phyloP scores from a whole-genome alignment of 2,888 invertebrate genomes.

The Omphaloscelis lunosa region DNA sequence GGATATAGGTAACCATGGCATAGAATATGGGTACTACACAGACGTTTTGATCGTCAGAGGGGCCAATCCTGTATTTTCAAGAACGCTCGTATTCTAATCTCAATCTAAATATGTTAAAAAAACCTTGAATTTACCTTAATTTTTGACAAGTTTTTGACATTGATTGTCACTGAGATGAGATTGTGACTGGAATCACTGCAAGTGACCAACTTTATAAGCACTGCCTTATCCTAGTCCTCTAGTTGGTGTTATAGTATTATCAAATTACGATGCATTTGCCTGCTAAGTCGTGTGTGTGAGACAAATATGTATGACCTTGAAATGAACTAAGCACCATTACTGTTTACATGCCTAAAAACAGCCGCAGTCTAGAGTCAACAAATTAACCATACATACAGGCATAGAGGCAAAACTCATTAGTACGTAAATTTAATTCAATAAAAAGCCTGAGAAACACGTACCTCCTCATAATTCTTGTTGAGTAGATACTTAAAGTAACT shows the following conservation, averaged over 20 bases:
- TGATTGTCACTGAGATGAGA: too few relatives aligned
- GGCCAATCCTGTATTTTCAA: too few relatives aligned
- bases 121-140: too few relatives aligned
- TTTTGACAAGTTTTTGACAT: too few relatives aligned
- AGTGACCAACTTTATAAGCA: not conserved
- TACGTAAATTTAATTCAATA: constrained; percentile 66
- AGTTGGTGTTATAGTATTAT: not conserved
- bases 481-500: constrained; percentile 71
- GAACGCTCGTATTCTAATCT: too few relatives aligned
- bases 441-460: constrained; percentile 66
- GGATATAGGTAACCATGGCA: too few relatives aligned
- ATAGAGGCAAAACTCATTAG: constrained; percentile 44
- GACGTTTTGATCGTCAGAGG: too few relatives aligned
- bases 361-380: not conserved
- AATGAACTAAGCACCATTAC: not conserved
- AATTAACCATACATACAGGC: constrained; percentile 32
- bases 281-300: not conserved
- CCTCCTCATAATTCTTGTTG: constrained; percentile 69
- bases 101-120: too few relatives aligned
- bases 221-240: not conserved
- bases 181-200: not conserved
- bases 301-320: not conserved
- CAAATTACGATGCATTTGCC: not conserved
- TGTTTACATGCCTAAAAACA: not conserved
- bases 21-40: too few relatives aligned